Evolutionary conservation across 2,888 invertebrate species (phyloP).

Genomic region (Pammene fasciana): DNA sequence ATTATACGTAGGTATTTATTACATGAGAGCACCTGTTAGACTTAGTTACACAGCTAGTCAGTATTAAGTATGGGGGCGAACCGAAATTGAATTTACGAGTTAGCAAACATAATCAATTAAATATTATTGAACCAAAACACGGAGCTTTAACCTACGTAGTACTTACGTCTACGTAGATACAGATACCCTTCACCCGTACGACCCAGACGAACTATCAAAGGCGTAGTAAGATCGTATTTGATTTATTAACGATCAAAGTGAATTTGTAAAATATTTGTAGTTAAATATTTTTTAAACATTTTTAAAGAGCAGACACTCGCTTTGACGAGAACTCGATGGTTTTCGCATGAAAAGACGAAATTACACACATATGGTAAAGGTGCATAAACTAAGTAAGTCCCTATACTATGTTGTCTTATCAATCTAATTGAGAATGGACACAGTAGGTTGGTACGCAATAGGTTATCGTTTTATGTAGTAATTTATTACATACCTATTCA

Average conservation of each 20-base stretch:
- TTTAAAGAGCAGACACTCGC: neutral
- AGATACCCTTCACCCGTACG: slow-evolving; percentile 23
- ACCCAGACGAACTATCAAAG: slow-evolving; percentile 25
- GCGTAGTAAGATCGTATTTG: slow-evolving; percentile 3
- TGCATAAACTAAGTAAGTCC: neutral
- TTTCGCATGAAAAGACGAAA: neutral
- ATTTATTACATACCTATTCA: too few relatives aligned
- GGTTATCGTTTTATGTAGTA: neutral
- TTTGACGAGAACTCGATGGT: neutral
- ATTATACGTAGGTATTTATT: too few relatives aligned
- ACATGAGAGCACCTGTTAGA: too few relatives aligned
- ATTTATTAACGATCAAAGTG: slow-evolving; percentile 16
- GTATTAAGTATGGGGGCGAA: neutral
- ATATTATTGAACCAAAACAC: neutral
- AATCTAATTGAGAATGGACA: neutral
- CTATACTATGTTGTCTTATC: neutral
- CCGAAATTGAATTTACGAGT: neutral
- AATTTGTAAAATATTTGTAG: slow-evolving; percentile 18
- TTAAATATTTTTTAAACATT: neutral
- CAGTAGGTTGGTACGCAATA: neutral
- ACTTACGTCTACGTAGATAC: too few relatives aligned
- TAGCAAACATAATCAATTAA: slow-evolving; percentile 1
- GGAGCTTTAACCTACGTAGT: neutral
- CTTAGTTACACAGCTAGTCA: too few relatives aligned
- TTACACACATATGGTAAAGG: neutral